Evolutionary conservation across 1,140 invertebrate species (phyloP), one percentile per base, ranked within the genome.

Genomic region (Homarus americanus): DNA sequence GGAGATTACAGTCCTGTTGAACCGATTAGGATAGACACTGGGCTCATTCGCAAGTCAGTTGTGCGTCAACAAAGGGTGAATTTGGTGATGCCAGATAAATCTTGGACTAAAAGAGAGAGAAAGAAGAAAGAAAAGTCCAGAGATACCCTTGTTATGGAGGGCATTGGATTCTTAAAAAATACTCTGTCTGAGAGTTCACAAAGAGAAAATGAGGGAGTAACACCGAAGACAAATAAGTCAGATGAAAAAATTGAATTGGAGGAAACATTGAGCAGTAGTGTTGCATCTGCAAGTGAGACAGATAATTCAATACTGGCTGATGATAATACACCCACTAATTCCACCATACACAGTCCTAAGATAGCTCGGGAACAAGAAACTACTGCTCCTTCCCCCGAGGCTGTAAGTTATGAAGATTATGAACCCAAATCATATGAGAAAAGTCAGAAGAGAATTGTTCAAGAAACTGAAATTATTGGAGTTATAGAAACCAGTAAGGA

Each of bases 391-490:
- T 49, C 41, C 10, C 36, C 40, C 49, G 49, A 63, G 36, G 41
- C 10, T 36, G 32, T 34, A 44, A 88, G 28, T 28, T 44, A 53
- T 82, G 78, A 88, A 44, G 63, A 36, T 0, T 53, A 72, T 72
- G 82, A 91, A 49, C 80, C 92, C 34, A 87, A 88, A 58, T 69
- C 63, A 38, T 83, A 91, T 32, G 40, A 66, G 20, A 38, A 78
- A 32, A 40, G 1, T 2, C 20, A 38, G 44, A 66, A 82, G 69
- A 91, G 80, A 90, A 75, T 24, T 40, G 41, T 53, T 82, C 66
- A 88, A 10, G 80, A 86, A 12, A 90, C 87, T 17, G 91, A 92
- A 41, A 92, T 93, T 28, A 93, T 93, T 44, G 92, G 91, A 10
- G 91, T 91, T 32, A 92, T 93, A 53, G 91, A 92, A 36, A 87